phyloP scores from a whole-genome alignment of 2,113 vertebrate genomes.

The Lucifuga dentata region DNA sequence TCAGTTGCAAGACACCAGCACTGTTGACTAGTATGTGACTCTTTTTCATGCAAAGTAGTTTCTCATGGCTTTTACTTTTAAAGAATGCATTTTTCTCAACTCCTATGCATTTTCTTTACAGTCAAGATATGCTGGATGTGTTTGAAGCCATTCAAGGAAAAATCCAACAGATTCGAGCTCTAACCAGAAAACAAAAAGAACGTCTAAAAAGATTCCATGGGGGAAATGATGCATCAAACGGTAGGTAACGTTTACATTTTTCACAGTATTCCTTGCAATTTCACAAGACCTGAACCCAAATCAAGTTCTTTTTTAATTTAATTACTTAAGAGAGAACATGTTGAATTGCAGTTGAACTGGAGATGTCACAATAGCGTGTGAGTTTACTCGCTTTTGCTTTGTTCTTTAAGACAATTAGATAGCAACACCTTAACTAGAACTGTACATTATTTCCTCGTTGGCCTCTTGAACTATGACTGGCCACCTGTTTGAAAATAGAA shows the following conservation, averaged over 20 bases:
- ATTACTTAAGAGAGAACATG: slow-evolving; percentile 37
- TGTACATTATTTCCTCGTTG: slow-evolving; percentile 33
- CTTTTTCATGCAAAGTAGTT: neutral
- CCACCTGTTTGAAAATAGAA: slow-evolving; percentile 50
- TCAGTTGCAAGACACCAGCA: slow-evolving; percentile 53
- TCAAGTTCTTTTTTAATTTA: slow-evolving; percentile 41
- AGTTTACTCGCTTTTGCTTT: slow-evolving; percentile 45
- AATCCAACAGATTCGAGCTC: slow-evolving; percentile 89
- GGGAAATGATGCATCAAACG: slow-evolving; percentile 86
- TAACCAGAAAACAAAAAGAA: slow-evolving; percentile 92
- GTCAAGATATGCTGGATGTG: slow-evolving; percentile 87
- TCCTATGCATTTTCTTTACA: slow-evolving; percentile 76
- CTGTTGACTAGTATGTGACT: slow-evolving; percentile 76
- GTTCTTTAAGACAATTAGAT: slow-evolving; percentile 56
- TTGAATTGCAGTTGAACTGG: slow-evolving; percentile 49
- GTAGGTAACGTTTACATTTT: slow-evolving; percentile 89
- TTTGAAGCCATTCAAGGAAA: slow-evolving; percentile 93
- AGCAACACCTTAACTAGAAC: slow-evolving; percentile 41
- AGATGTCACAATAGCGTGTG: slow-evolving; percentile 46
- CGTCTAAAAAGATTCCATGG: slow-evolving; percentile 91
- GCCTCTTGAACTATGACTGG: slow-evolving; percentile 33
- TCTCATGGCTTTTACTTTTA: slow-evolving; percentile 4
- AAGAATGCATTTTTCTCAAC: slow-evolving; percentile 4
- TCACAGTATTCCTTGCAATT: neutral
- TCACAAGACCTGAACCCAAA: slow-evolving; percentile 4